Evolutionary conservation across 2,797 vertebrate genomes (phyloP).

Genomic region (Lemur catta): DNA sequence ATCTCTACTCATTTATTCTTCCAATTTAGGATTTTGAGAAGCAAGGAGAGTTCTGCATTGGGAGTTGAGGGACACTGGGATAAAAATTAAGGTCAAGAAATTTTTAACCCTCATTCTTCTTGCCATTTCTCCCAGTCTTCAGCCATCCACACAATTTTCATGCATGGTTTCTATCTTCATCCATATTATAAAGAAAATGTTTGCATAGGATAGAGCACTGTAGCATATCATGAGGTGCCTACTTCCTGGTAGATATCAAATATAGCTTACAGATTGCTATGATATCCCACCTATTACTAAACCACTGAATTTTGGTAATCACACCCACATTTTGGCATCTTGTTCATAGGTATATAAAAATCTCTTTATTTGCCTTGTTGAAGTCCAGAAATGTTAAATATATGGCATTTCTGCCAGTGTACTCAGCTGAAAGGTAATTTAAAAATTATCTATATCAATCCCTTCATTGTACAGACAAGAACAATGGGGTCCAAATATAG

Average conservation of each 20-base stretch:
- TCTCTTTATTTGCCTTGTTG: background rate
- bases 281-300: background rate
- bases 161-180: background rate
- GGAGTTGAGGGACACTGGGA: background rate
- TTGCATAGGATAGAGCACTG: background rate
- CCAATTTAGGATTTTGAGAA: background rate
- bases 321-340: background rate
- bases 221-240: background rate
- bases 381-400: slow-evolving; percentile 12
- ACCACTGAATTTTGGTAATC: background rate
- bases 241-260: background rate
- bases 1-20: background rate
- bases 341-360: background rate
- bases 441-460: background rate
- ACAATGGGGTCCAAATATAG: background rate
- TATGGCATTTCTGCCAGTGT: background rate
- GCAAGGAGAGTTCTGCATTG: background rate
- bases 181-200: background rate
- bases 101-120: background rate
- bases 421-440: background rate
- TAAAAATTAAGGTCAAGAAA: background rate
- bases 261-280: background rate
- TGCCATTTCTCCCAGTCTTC: background rate
- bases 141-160: background rate
- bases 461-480: background rate